These are phyloP conservation scores for Apomyelois bistriatella DNA, from an alignment of 2,888 invertebrate genomes.

Conservation along the genomic window DNA sequence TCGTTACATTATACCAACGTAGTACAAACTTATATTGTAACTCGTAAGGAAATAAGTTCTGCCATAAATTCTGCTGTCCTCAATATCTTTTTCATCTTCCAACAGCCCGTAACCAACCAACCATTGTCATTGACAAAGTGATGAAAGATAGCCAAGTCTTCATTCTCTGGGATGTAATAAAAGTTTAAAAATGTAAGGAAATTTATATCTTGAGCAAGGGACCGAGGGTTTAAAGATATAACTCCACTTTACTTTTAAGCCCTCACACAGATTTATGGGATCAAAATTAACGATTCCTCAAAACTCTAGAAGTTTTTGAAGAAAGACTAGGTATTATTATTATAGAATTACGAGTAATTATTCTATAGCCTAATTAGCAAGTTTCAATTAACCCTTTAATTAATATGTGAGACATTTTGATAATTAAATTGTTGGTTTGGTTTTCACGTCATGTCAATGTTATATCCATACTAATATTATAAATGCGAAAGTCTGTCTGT, in stretches of 20 bases:
- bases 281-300: conserved; percentile 22
- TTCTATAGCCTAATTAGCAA: too few species aligned
- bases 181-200: conserved; percentile 12
- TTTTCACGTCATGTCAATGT: too few species aligned
- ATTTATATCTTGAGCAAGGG: conserved; percentile 13
- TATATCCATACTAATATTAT: too few species aligned
- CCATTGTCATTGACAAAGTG: conserved; percentile 1
- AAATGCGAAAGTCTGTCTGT: too few species aligned
- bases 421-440: too few species aligned
- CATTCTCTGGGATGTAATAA: neutral
- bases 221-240: conserved; percentile 16
- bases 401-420: too few species aligned
- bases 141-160: neutral
- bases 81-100: neutral
- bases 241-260: neutral
- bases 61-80: neutral
- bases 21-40: neutral
- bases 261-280: conserved; percentile 16
- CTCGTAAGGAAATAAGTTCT: neutral
- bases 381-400: too few species aligned
- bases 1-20: neutral
- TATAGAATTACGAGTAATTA: too few species aligned
- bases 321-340: too few species aligned
- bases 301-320: conserved; percentile 19
- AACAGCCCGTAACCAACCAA: neutral